Conservation (phyloP, 2,888 invertebrate species). For the Sinodicranocentrus sp. region DNA sequence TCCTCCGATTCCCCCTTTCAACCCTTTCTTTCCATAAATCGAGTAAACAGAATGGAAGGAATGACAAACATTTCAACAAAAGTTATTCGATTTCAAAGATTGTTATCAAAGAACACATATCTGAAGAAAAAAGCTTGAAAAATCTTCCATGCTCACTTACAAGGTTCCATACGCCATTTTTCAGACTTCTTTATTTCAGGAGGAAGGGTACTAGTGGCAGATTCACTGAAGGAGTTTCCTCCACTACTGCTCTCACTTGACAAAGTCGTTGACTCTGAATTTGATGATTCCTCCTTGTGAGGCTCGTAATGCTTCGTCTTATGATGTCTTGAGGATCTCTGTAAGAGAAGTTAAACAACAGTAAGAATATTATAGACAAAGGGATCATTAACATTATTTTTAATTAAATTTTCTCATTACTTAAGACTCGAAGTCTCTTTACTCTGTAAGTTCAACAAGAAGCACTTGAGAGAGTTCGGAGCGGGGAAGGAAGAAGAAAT, state of each 20-base stretch:
- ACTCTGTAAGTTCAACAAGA: background rate
- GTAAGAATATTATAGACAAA: background rate
- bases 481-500: background rate
- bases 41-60: too few relatives aligned
- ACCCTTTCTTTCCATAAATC: background rate
- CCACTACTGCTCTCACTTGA: conserved; percentile 20
- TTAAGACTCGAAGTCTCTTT: conserved; percentile 7
- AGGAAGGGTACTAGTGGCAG: background rate
- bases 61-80: too few relatives aligned
- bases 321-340: conserved; percentile 69
- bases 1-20: too few relatives aligned
- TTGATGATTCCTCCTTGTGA: conserved; percentile 1
- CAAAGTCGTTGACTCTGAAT: background rate
- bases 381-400: conserved; percentile 3
- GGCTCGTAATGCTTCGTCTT: conserved; percentile 48
- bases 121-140: too few relatives aligned
- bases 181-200: conserved; percentile 30
- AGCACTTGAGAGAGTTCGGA: conserved; percentile 8
- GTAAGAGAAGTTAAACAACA: conserved; percentile 39
- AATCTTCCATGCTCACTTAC: conserved; percentile 11
- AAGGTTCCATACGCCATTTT: conserved; percentile 35
- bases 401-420: conserved; percentile 33
- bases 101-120: too few relatives aligned
- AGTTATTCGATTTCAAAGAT: too few relatives aligned
- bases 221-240: background rate